phyloP scores from a whole-genome alignment of 2,797 vertebrate species.

The Denticeps clupeoides region DNA sequence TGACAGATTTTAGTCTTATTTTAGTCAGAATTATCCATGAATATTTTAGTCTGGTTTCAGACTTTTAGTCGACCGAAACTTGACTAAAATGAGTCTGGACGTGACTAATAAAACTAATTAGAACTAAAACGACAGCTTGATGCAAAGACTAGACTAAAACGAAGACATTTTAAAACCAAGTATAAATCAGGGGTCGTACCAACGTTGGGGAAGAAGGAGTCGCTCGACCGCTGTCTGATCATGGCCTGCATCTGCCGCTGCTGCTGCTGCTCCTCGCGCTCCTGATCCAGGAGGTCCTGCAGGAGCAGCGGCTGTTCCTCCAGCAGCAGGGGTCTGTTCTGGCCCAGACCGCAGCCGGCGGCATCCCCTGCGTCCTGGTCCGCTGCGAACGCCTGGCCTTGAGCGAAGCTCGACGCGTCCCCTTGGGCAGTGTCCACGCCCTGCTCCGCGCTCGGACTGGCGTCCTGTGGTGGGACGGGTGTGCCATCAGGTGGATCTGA shows the following conservation, averaged over 20 bases:
- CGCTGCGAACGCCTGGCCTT: conserved; percentile 57
- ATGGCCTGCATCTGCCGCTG: conserved; percentile 98
- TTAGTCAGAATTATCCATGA: too few relatives aligned
- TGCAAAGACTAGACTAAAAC: too few relatives aligned
- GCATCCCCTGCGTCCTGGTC: conserved; percentile 54
- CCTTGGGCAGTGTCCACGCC: conserved; percentile 59
- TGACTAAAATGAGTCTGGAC: too few relatives aligned
- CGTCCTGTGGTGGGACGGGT: conserved; percentile 48
- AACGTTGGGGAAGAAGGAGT: conserved; percentile 93
- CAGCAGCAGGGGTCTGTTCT: conserved; percentile 77
- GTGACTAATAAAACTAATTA: too few relatives aligned
- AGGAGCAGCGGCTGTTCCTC: conserved; percentile 93
- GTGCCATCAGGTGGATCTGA: conserved; percentile 52
- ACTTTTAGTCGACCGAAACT: too few relatives aligned
- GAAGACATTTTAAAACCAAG: too few relatives aligned
- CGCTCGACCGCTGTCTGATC: conserved; percentile 89
- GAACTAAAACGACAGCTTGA: too few relatives aligned
- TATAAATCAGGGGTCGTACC: conserved; percentile 65
- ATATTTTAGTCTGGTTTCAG: too few relatives aligned
- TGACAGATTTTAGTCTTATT: too few relatives aligned
- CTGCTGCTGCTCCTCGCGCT: conserved; percentile 94
- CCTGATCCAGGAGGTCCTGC: conserved; percentile 94
- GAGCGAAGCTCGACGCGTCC: conserved; percentile 40
- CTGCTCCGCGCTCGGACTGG: conserved; percentile 50
- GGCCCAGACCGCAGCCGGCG: conserved; percentile 54